Percentiles rank a stretch among this genome's conserved stretches.
These are phyloP conservation scores for rabbit (Oryctolagus cuniculus) DNA, from an alignment of 2,113 vertebrate genomes.

Conservation along the genomic window mOryCun1.1 NC_091453.1:62556001-62556500, in stretches of 20 bases:
- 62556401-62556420: background rate
- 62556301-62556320: background rate
- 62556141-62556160: constrained; percentile 41
- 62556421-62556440: background rate
- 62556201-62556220: background rate
- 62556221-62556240: background rate
- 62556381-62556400: background rate
- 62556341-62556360: no score
- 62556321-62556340: background rate
- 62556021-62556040: constrained; percentile 65
- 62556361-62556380: background rate
- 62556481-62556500: background rate
- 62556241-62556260: background rate
- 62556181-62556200: constrained; percentile 44
- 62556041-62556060: constrained; percentile 74
- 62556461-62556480: background rate
- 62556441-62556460: background rate
- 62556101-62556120: constrained; percentile 57
- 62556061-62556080: constrained; percentile 63
- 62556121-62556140: constrained; percentile 50
- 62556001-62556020: constrained; percentile 60
- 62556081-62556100: constrained; percentile 68
- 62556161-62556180: constrained; percentile 42
- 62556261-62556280: background rate
- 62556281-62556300: background rate